These are phyloP conservation scores for Chrysodeixis includens DNA, from an alignment of 2,888 invertebrate species.

Conservation along the genomic window DNA sequence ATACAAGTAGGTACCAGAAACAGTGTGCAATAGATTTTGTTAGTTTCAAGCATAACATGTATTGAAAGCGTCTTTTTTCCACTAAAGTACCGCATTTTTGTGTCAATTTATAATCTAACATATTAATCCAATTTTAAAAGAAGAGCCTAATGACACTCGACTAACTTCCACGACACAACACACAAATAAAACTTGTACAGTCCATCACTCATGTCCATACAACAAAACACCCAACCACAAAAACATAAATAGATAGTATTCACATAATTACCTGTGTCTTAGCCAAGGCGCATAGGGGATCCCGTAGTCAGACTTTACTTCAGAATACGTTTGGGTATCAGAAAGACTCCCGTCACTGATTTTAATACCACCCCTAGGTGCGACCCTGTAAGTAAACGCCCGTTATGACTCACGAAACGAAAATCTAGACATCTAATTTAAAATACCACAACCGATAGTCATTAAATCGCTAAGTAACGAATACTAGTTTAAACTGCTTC, in stretches of 20 bases:
- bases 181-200: constrained; percentile 40
- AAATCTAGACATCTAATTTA: constrained; percentile 11
- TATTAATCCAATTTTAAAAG: not conserved
- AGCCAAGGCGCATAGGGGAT: constrained; percentile 96
- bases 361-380: constrained; percentile 88
- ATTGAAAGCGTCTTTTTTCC: not conserved
- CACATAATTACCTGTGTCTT: constrained; percentile 91
- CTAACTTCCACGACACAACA: constrained; percentile 43
- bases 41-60: not conserved
- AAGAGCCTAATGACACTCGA: constrained; percentile 5
- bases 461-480: not conserved
- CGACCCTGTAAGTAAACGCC: constrained; percentile 73
- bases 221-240: constrained; percentile 54
- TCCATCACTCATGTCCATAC: constrained; percentile 47
- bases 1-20: too few relatives aligned
- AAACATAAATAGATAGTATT: constrained; percentile 59
- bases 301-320: constrained; percentile 93
- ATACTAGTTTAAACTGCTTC: constrained; percentile 7
- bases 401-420: constrained; percentile 33
- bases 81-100: too few relatives aligned
- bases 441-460: not conserved
- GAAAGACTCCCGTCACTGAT: constrained; percentile 95
- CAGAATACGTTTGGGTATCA: constrained; percentile 94
- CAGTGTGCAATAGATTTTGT: not conserved
- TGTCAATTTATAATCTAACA: not conserved